Conservation (phyloP, 2,113 vertebrate species). For the Progne subis region DNA sequence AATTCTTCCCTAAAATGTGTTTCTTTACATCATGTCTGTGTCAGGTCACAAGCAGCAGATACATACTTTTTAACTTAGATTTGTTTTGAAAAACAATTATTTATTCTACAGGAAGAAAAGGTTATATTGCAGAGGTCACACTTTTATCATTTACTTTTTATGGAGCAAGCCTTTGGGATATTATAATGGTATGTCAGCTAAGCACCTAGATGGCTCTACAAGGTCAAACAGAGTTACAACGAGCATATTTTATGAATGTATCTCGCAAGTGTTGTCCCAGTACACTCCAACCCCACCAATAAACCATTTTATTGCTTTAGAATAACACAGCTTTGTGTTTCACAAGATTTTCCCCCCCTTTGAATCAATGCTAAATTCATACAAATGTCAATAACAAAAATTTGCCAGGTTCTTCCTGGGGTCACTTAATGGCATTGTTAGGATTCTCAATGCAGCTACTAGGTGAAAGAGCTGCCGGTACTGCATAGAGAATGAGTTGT, state of each 20-base stretch:
- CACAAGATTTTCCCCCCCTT: background rate
- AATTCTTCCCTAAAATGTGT: constrained; percentile 31
- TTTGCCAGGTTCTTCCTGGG: constrained; percentile 60
- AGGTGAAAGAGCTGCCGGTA: constrained; percentile 72
- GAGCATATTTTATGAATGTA: constrained; percentile 65
- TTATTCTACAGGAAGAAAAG: constrained; percentile 50
- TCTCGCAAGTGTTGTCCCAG: constrained; percentile 4
- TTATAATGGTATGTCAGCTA: constrained; percentile 40
- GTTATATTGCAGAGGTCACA: constrained; percentile 31
- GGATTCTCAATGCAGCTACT: constrained; percentile 78
- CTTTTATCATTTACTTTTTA: constrained; percentile 50
- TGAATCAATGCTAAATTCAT: constrained; percentile 55
- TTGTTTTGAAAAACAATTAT: constrained; percentile 68
- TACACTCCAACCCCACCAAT: background rate
- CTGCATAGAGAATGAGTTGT: constrained; percentile 81
- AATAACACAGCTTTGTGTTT: constrained; percentile 46
- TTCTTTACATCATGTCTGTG: constrained; percentile 39
- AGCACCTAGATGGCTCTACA: constrained; percentile 35
- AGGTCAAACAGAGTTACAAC: constrained; percentile 74
- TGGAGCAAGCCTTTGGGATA: constrained; percentile 42
- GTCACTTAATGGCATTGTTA: constrained; percentile 82
- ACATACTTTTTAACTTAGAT: constrained; percentile 16
- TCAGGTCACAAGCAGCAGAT: constrained; percentile 9
- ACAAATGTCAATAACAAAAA: constrained; percentile 51
- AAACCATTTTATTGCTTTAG: constrained; percentile 61